Conservation (phyloP, 2,888 invertebrate genomes). For the Acleris sparsana region DNA sequence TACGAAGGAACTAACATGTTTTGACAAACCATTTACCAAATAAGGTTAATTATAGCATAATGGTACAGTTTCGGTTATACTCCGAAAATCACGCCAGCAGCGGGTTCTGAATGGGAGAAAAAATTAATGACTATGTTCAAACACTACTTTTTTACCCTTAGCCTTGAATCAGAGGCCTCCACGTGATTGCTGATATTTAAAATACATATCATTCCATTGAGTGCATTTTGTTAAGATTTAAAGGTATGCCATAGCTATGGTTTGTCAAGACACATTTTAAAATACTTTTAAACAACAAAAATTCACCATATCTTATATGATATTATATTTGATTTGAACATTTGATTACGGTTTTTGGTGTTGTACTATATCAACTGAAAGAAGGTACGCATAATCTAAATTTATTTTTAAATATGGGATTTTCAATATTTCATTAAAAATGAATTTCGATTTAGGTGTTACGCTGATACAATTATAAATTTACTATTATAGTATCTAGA, state of each 20-base stretch:
- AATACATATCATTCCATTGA: slow-evolving; percentile 3
- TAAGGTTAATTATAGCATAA: not conserved
- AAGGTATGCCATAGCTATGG: slow-evolving; percentile 4
- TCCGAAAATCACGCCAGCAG: not conserved
- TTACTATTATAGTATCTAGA: slow-evolving; percentile 74
- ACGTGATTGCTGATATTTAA: slow-evolving; percentile 5
- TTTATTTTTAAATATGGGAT: slow-evolving; percentile 38
- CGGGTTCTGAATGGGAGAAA: not conserved
- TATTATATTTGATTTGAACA: slow-evolving; percentile 34
- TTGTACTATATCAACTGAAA: slow-evolving; percentile 37
- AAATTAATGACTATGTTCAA: slow-evolving; percentile 3
- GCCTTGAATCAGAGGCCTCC: slow-evolving; percentile 13
- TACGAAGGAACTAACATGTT: slow-evolving; percentile 38
- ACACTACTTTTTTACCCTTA: not conserved
- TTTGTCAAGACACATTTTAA: slow-evolving; percentile 31
- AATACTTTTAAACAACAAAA: slow-evolving; percentile 16
- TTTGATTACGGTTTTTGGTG: slow-evolving; percentile 37
- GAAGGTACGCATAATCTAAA: slow-evolving; percentile 35
- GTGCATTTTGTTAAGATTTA: not conserved
- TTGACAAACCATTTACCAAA: slow-evolving; percentile 43
- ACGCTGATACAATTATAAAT: slow-evolving; percentile 65
- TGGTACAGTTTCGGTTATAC: no score
- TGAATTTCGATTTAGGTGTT: slow-evolving; percentile 55
- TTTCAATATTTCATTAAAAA: slow-evolving; percentile 43
- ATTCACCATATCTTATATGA: slow-evolving; percentile 31